These are phyloP conservation scores for Clarias pachynema DNA, from an alignment of 2,797 vertebrate genomes.

Conservation along the genomic window DNA sequence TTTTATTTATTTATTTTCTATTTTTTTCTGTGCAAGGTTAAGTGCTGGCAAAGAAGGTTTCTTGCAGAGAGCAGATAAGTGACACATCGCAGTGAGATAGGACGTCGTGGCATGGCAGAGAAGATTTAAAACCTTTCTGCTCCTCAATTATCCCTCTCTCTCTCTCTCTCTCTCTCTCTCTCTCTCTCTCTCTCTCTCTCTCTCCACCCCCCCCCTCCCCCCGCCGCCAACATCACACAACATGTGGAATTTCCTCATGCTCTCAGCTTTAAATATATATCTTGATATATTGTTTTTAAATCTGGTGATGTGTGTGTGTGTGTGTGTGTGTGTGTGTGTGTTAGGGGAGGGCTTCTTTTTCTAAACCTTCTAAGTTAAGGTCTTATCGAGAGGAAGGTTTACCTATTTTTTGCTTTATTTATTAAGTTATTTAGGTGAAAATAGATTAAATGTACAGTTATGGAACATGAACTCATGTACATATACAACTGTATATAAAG, in stretches of 20 bases:
- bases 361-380: neutral
- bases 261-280: constrained; percentile 28
- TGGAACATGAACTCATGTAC: no score
- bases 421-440: no score
- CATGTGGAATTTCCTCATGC: constrained; percentile 52
- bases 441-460: no score
- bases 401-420: no score
- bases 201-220: neutral
- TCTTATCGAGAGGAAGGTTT: no score
- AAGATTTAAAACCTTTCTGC: constrained; percentile 52
- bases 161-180: neutral
- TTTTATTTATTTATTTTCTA: constrained; percentile 26
- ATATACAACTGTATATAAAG: no score
- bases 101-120: constrained; percentile 59
- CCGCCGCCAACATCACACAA: constrained; percentile 45
- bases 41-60: constrained; percentile 71
- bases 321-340: constrained; percentile 50
- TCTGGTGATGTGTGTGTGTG: constrained; percentile 59
- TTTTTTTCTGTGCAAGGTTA: constrained; percentile 70
- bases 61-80: constrained; percentile 76
- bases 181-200: neutral
- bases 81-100: constrained; percentile 67
- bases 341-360: neutral
- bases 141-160: constrained; percentile 11
- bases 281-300: constrained; percentile 12